Base-by-base conservation (phyloP, 2,797 vertebrate genomes). In the Poecilia gillii region DNA sequence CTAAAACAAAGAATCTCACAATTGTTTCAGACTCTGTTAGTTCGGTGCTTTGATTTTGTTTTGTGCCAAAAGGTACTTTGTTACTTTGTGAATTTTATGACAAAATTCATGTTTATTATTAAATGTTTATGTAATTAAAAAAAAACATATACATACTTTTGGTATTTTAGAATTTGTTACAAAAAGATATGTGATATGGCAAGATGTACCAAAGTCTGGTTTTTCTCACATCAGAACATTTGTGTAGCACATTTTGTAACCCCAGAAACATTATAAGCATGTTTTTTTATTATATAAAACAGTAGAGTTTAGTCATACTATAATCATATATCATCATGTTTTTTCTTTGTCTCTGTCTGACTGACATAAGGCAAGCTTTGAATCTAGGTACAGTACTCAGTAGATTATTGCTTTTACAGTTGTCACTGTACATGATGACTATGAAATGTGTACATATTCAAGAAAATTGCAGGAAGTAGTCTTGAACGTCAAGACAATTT, bases 301-400 rank as follows among this genome's bases (percentile, higher is more conserved):
- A 39, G 33, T 23, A 39, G 36, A 11, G 41, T 39, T 39, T 39
- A 66, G 18, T 66, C 36, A 66, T 39, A 66, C 39, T 41, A 5
- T 66, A 41, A 23, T 36, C 20, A 66, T 23, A 18, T 66, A 41
- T 66, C 33, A 39, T 39, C 28, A 6, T 75, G 95, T 78, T 41
- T 73, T 77, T 20, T 4, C n/a, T 74, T 59, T 84, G 79, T 87
- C 57, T 84, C 73, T 79, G 78, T 77, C 84, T 89, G 80, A 84
- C 43, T 66, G 83, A 81, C 76, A 73, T 80, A 87, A 92, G 95
- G 95, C 95, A 96, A 96, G 96, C 96, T 81, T 84, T 87, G 53
- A 84, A 89, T 78, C 55, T 28, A 31, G 74, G 68, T 81, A 82
- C 75, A 74, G 68, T 82, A 82, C 75, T 90, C 76, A 78, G 31